Percentiles rank a stretch among this genome's conserved stretches.
These are phyloP conservation scores for Chelonia mydas DNA, from an alignment of 2,797 vertebrate genomes.

Conservation along the genomic window DNA sequence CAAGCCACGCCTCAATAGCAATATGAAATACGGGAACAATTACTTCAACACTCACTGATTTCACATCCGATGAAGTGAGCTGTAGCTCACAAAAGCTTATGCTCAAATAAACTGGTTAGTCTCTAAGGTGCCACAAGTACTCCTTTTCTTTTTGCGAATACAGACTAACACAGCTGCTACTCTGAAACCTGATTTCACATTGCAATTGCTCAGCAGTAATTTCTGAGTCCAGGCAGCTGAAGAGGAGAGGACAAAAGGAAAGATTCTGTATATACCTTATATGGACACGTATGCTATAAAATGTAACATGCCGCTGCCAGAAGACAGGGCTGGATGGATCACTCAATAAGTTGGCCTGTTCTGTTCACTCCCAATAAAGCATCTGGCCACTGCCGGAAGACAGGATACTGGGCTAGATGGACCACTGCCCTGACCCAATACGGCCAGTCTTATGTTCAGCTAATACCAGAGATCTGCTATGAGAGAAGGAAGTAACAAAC, in stretches of 20 bases:
- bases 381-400: background rate
- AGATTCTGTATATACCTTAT: rapidly evolving
- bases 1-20: background rate
- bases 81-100: too few species aligned
- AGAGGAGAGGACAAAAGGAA: background rate
- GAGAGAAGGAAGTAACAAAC: background rate
- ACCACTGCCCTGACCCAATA: background rate
- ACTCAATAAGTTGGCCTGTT: background rate
- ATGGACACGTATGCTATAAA: background rate
- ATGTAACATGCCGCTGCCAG: background rate
- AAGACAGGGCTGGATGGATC: background rate
- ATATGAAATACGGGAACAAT: background rate
- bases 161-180: too few species aligned
- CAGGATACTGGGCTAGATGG: background rate
- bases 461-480: background rate
- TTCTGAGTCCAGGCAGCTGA: background rate
- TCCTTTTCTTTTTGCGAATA: too few species aligned
- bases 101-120: too few species aligned
- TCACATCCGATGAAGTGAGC: too few species aligned
- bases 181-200: background rate
- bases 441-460: background rate
- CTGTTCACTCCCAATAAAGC: background rate
- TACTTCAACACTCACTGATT: background rate
- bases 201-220: rapidly evolving
- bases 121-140: too few species aligned